Evolutionary conservation across 2,113 vertebrate genomes (phyloP).

Genomic region (Lepisosteus osseus): DNA sequence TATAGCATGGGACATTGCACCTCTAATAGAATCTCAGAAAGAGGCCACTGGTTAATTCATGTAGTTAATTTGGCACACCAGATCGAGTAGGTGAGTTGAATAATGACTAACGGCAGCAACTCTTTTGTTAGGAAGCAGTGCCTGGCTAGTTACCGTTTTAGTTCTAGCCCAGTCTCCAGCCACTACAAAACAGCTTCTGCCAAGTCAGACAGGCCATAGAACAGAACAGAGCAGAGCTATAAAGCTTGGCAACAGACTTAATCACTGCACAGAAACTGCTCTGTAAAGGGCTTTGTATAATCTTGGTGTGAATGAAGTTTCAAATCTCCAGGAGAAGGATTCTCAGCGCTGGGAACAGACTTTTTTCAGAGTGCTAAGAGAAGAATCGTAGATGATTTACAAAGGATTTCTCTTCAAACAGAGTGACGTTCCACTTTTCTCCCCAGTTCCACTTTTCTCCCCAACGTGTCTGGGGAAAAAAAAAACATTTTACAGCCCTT

Average conservation of each 20-base stretch:
- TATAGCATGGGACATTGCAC: neutral
- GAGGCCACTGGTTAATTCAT: neutral
- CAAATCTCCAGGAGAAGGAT: constrained; percentile 16
- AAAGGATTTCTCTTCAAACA: neutral
- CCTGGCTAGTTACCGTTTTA: neutral
- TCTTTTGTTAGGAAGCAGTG: neutral
- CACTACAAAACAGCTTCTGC: neutral
- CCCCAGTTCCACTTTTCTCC: too few species aligned
- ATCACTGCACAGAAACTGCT: constrained; percentile 28
- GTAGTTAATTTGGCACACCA: too few species aligned
- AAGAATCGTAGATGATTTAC: neutral
- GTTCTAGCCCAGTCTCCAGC: constrained; percentile 9
- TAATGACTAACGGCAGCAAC: neutral
- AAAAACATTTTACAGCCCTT: too few species aligned
- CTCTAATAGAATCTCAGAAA: neutral
- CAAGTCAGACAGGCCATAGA: neutral
- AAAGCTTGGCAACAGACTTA: constrained; percentile 29
- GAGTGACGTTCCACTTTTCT: too few species aligned
- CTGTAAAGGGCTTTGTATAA: constrained; percentile 37
- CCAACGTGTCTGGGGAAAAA: too few species aligned
- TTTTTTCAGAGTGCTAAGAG: constrained; percentile 1
- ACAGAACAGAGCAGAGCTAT: constrained; percentile 15
- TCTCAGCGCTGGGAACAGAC: neutral
- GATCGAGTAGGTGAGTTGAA: neutral
- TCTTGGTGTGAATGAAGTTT: constrained; percentile 37